Evolutionary conservation across 2,797 vertebrate species (phyloP), one percentile per base, ranked within the genome.

Genomic region (Acropternis orthonyx): DNA sequence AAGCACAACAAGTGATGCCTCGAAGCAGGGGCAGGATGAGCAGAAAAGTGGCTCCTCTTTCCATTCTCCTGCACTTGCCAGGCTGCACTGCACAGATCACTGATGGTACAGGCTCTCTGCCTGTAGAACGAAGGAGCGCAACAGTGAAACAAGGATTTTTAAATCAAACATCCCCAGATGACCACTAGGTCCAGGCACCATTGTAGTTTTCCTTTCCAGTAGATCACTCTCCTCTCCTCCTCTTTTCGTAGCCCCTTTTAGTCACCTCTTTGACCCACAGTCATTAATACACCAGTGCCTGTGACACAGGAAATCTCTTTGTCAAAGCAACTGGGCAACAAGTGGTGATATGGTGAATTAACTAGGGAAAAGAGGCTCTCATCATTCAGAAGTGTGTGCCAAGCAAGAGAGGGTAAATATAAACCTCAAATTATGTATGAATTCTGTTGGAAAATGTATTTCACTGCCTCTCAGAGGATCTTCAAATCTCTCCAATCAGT

Each of bases 111-210:
- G 41, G 21, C 36, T 54, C 36, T 54, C 32, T 3, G 3, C 21
- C n/a, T 71, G 54, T 28, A 72, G 27, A 66, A 41, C 2, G 21
- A 39, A 59, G 12, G 23, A 58, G 1, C 48, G 6, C 32, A 62
- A 51, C 34, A 43, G n/a, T 49, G 34, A 52, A 71, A 51, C 14
- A 56, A 17, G 6, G 41, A 55, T 55, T 91, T 77, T 46, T 22
- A 46, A 65, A 58, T 14, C 15, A 49, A 52, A 18, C 23, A 4
- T 0, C 0, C 32, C 15, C 44, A 41, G 39, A 22, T 22, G 20
- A 44, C 14, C n/a, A 49, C 54, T 58, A 88, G 23, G 17, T 27
- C 16, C 26, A 54, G 0, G 1, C 10, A 82, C 46, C 11, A 46
- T 4, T 41, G 8, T 14, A 54, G 34, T 17, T 71, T 58, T 59